Percentiles rank a stretch among this genome's conserved stretches.
These are phyloP conservation scores for Lonchura striata DNA, from an alignment of 2,113 vertebrate genomes.

Conservation along the genomic window DNA sequence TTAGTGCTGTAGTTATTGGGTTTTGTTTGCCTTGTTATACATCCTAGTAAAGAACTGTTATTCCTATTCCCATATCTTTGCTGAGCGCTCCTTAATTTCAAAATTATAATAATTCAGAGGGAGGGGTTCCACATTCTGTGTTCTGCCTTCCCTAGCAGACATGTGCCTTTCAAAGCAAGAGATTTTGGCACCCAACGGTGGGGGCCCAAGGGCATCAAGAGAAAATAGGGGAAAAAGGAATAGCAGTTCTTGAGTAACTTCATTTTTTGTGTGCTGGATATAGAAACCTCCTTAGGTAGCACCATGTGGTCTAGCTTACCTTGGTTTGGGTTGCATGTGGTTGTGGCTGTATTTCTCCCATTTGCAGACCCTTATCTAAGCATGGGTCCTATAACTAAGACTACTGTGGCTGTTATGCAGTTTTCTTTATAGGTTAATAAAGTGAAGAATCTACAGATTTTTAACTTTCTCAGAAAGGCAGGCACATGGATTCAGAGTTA, in stretches of 20 bases:
- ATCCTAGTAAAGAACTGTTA: no score
- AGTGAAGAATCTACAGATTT: not conserved
- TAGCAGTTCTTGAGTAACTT: not conserved
- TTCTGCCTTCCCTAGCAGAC: not conserved
- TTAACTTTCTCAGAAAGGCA: not conserved
- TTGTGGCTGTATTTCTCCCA: not conserved
- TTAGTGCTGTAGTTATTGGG: no score
- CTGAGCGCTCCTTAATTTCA: not conserved
- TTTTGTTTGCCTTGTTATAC: no score
- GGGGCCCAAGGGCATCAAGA: rapidly evolving
- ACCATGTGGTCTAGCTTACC: not conserved
- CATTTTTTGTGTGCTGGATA: not conserved
- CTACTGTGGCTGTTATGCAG: not conserved
- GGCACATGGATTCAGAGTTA: not conserved
- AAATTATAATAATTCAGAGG: not conserved
- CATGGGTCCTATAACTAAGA: not conserved
- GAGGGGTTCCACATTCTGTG: not conserved
- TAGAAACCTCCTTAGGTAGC: not conserved
- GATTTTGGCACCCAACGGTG: not conserved
- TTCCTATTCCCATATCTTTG: no score
- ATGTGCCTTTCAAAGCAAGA: not conserved
- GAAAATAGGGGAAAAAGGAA: not conserved
- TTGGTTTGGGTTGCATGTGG: not conserved
- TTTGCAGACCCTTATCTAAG: not conserved
- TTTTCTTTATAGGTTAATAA: not conserved